Base-by-base conservation (phyloP, 2,113 vertebrate species). In the Cebus imitator region DNA sequence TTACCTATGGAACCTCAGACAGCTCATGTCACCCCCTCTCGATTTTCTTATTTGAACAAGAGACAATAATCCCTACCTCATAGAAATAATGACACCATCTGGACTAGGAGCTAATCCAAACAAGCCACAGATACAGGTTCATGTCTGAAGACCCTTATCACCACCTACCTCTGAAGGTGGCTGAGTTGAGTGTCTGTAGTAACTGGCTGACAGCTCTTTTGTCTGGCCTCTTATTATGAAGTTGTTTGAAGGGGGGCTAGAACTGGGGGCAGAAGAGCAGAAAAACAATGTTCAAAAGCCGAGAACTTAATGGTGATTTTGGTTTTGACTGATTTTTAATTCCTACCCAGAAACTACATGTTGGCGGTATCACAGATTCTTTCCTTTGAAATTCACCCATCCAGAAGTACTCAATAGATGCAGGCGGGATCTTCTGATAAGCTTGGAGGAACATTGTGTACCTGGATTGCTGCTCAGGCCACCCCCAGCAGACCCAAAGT, bases 101-200 rank as follows among this genome's bases (percentile, higher is more conserved):
- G 20, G 52, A 10, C 58, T 61, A 13, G 8, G 37, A 90, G 27
- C 30, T 30, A 10, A 70, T 57, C 57, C 61, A 75, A 78, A 35
- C 14, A 81, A 95, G 37, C 68, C 90, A 91, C 55, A 78, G 17
- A 55, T 32, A 50, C n/a, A 72, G 76, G 18, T 43, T 84, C n/a
- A 21, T 4, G 6, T 45, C 35, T 94, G 66, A 57, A 78, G 58
- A 83, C 43, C 35, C 52, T 55, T 21, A 32, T 16, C 30, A 3
- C 43, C 61, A 97, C 95, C 40, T 94, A 92, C 88, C 95, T 95
- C 61, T 79, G 40, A 76, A 94, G 5, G 17, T 52, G 18, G 45
- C 58, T 45, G 79, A 30, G 80, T 30, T 21, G 58, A 85, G 23
- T 32, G 17, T 72, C 80, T 50, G 72, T 68, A 32, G 79, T 32